phyloP scores from a whole-genome alignment of 1,140 invertebrate genomes.

The Heliconius himera region DNA sequence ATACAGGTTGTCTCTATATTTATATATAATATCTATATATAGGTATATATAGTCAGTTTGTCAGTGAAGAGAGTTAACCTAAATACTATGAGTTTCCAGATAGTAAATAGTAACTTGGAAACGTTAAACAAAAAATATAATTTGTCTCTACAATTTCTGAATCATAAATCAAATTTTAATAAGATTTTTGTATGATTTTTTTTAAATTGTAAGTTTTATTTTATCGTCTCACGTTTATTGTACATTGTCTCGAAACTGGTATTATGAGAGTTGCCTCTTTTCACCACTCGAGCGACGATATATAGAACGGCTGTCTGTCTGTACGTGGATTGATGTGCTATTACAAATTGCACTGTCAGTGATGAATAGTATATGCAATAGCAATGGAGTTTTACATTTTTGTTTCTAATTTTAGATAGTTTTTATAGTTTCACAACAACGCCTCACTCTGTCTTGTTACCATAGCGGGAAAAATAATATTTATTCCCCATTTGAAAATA shows the following conservation, averaged over 20 bases:
- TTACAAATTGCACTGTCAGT: conserved; percentile 14
- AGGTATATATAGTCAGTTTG: not conserved
- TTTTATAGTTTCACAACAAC: not conserved
- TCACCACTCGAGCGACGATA: not conserved
- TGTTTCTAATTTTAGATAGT: not conserved
- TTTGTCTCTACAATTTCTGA: too few relatives aligned
- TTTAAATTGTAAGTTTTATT: too few relatives aligned
- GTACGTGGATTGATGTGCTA: conserved; percentile 6
- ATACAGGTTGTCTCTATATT: not conserved
- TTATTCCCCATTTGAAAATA: not conserved
- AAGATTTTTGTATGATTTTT: too few relatives aligned
- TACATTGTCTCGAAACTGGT: too few relatives aligned
- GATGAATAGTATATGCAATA: conserved; percentile 13
- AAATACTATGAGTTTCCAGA: too few relatives aligned
- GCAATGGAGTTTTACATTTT: conserved; percentile 9
- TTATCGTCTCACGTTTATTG: too few relatives aligned
- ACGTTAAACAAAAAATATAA: too few relatives aligned
- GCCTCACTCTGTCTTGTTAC: not conserved
- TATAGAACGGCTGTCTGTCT: conserved; percentile 3
- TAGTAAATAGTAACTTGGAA: too few relatives aligned
- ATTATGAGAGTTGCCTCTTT: too few relatives aligned
- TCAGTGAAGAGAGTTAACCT: not conserved
- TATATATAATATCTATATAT: not conserved
- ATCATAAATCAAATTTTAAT: too few relatives aligned
- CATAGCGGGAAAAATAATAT: not conserved